Conservation (phyloP, 53 echinoderm and acorn worm species). For the Echinarachnius parma region DNA sequence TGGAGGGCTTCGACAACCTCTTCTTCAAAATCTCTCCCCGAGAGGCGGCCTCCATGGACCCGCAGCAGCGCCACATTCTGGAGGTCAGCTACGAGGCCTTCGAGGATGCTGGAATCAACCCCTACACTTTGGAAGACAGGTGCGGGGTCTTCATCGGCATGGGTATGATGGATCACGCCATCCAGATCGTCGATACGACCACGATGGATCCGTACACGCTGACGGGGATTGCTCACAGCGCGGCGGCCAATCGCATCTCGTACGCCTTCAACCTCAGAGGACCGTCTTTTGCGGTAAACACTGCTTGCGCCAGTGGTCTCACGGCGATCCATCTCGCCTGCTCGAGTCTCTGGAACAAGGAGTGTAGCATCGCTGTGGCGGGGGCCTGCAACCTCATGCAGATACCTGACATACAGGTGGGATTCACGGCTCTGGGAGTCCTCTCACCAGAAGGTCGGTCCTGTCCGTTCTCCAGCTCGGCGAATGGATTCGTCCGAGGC, state of each 20-base stretch:
- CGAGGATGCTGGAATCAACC: slow-evolving; percentile 65
- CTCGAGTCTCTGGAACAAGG: slow-evolving; percentile 74
- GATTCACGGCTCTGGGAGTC: slow-evolving; percentile 90
- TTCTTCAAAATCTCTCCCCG: slow-evolving; percentile 78
- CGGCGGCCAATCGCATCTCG: slow-evolving; percentile 58
- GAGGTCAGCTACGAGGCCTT: slow-evolving; percentile 71
- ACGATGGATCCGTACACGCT: slow-evolving; percentile 60
- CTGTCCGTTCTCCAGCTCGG: slow-evolving; percentile 89
- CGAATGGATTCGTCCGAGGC: slow-evolving; percentile 92
- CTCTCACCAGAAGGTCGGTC: slow-evolving; percentile 89
- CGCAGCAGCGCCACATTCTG: slow-evolving; percentile 70
- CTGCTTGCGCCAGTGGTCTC: slow-evolving; percentile 88
- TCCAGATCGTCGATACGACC: slow-evolving; percentile 39
- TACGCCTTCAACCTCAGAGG: slow-evolving; percentile 68
- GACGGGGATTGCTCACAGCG: slow-evolving; percentile 57
- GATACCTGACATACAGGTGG: slow-evolving; percentile 83
- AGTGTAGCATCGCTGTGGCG: slow-evolving; percentile 76
- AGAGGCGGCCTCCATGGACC: slow-evolving; percentile 79
- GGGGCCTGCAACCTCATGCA: slow-evolving; percentile 72
- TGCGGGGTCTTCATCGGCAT: slow-evolving; percentile 64
- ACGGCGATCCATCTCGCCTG: slow-evolving; percentile 94
- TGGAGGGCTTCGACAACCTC: slow-evolving; percentile 67
- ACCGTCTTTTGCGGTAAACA: slow-evolving; percentile 79
- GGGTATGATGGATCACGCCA: slow-evolving; percentile 61
- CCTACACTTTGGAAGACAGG: slow-evolving; percentile 24